These are phyloP conservation scores for Dysmachus trigonus DNA, from an alignment of 2,888 invertebrate species.

Conservation along the genomic window DNA sequence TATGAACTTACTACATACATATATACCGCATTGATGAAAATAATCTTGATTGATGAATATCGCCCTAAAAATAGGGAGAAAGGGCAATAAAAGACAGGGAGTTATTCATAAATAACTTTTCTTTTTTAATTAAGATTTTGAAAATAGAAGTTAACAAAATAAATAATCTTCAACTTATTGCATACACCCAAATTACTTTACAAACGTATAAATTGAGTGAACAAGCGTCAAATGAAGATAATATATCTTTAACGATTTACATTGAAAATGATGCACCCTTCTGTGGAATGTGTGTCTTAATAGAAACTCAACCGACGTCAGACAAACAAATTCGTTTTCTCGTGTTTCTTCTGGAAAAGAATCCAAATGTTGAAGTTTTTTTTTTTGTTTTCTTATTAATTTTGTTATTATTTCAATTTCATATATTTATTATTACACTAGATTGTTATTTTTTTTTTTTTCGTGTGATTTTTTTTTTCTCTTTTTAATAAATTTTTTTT, in stretches of 20 bases:
- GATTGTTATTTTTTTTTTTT: slow-evolving; percentile 49
- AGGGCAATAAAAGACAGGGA: background rate
- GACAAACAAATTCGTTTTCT: slow-evolving; percentile 36
- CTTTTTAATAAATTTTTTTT: slow-evolving; percentile 46
- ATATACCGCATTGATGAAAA: background rate
- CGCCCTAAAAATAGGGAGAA: background rate
- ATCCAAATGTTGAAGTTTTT: background rate
- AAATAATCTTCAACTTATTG: slow-evolving; percentile 46
- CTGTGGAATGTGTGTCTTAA: slow-evolving; percentile 20
- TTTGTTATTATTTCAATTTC: slow-evolving; percentile 49
- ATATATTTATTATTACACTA: slow-evolving; percentile 47
- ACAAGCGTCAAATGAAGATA: slow-evolving; percentile 30
- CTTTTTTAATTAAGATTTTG: slow-evolving; percentile 47
- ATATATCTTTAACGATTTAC: slow-evolving; percentile 37
- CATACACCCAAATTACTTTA: slow-evolving; percentile 43
- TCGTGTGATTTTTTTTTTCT: slow-evolving; percentile 48
- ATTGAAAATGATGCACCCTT: slow-evolving; percentile 17
- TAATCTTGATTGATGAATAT: background rate
- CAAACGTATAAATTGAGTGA: slow-evolving; percentile 40
- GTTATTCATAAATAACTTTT: slow-evolving; percentile 44
- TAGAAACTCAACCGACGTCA: slow-evolving; percentile 39
- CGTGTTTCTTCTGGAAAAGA: slow-evolving; percentile 13
- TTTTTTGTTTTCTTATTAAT: slow-evolving; percentile 33
- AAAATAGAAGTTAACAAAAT: slow-evolving; percentile 50
- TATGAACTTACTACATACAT: background rate